phyloP scores from a whole-genome alignment of 2,797 vertebrate species.

The Ceryle rudis region DNA sequence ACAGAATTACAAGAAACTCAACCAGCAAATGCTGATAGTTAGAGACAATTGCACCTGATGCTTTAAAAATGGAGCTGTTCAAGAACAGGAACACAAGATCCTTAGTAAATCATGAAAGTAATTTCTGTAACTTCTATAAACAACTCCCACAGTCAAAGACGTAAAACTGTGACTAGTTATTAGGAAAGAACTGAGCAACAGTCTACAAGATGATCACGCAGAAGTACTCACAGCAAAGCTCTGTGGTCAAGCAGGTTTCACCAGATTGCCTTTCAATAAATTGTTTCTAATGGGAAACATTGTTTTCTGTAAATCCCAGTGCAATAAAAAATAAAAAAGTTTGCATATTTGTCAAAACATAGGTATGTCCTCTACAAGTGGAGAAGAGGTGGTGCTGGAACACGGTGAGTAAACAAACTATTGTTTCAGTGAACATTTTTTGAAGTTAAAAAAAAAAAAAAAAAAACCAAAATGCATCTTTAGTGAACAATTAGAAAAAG shows the following conservation, averaged over 20 bases:
- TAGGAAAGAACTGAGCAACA: not conserved
- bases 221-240: not conserved
- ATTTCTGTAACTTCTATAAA: not conserved
- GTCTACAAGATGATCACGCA: not conserved
- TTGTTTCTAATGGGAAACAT: not conserved
- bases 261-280: not conserved
- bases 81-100: not conserved
- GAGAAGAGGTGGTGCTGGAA: not conserved
- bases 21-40: not conserved
- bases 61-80: not conserved
- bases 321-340: not conserved
- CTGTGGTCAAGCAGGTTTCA: constrained; percentile 1
- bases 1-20: not conserved
- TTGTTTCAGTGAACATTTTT: not conserved
- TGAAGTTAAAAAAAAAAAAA: not conserved
- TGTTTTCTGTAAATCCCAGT: not conserved
- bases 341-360: not conserved
- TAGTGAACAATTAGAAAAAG: not conserved
- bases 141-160: not conserved
- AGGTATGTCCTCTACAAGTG: not conserved
- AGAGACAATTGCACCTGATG: not conserved
- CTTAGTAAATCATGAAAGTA: not conserved
- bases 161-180: not conserved
- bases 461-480: not conserved
- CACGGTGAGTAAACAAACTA: fast-evolving